A percentile compares a stretch with the other conserved stretches of the same genome.
Conservation (phyloP, 2,888 invertebrate genomes). For the Plusia festucae region DNA sequence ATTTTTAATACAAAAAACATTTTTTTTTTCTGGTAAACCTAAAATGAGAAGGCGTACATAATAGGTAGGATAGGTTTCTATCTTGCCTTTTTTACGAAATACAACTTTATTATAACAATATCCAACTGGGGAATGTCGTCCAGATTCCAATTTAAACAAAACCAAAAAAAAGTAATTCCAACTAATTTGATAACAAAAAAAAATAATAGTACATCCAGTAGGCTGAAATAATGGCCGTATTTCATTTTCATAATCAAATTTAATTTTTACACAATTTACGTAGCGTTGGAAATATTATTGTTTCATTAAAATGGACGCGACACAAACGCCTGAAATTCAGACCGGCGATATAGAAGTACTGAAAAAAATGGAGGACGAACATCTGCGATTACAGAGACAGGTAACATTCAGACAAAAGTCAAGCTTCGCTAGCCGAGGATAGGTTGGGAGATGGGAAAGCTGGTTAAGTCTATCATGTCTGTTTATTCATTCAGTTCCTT, state of each 20-base stretch:
- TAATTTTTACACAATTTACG: constrained; percentile 49
- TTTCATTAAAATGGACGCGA: constrained; percentile 58
- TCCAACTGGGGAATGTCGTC: neutral
- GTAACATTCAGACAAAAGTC: constrained; percentile 46
- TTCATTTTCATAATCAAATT: constrained; percentile 30
- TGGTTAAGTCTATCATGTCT: no score
- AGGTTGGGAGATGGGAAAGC: neutral
- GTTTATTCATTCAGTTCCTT: no score
- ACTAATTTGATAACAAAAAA: constrained; percentile 23
- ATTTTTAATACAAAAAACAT: no score
- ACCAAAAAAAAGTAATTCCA: constrained; percentile 7
- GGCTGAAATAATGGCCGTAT: constrained; percentile 30
- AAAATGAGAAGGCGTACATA: no score
- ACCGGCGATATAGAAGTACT: constrained; percentile 70
- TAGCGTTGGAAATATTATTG: constrained; percentile 29
- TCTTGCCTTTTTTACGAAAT: no score
- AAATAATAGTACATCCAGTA: constrained; percentile 37
- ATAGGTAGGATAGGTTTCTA: no score
- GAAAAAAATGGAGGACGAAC: constrained; percentile 83
- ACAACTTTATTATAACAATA: neutral
- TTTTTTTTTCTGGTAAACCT: no score
- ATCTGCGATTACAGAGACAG: constrained; percentile 80
- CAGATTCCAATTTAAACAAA: constrained; percentile 1
- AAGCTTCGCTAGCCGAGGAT: neutral
- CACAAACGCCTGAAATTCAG: constrained; percentile 39